Conservation (phyloP, 2,888 invertebrate species). For the Taenaris catops region DNA sequence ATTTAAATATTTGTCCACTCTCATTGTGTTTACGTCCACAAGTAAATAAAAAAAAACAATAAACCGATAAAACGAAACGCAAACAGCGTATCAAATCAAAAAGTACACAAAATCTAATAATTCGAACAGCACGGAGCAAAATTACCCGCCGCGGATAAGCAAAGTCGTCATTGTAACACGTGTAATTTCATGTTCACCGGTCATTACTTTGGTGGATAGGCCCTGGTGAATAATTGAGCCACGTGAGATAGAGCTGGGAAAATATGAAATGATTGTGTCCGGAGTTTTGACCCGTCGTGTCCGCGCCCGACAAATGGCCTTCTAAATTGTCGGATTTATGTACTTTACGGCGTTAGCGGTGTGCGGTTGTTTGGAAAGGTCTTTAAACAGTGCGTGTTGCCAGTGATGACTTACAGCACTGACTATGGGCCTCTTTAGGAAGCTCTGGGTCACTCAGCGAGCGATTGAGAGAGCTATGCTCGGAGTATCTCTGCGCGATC, state of each 20-base stretch:
- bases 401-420: no score
- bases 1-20: no score
- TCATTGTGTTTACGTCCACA: no score
- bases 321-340: constrained; percentile 31
- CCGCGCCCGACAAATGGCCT: constrained; percentile 39
- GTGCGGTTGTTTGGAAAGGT: constrained; percentile 27
- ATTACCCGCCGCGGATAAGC: constrained; percentile 56
- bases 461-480: no score
- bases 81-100: constrained; percentile 36
- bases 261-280: constrained; percentile 70
- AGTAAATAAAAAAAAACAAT: no score
- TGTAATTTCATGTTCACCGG: constrained; percentile 68
- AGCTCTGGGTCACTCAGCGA: no score
- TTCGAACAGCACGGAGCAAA: constrained; percentile 44
- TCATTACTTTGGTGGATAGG: constrained; percentile 59
- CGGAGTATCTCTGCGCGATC: no score
- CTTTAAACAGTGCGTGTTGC: no score
- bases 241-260: constrained; percentile 58
- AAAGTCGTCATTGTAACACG: constrained; percentile 70
- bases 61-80: background rate
- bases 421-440: no score
- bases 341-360: constrained; percentile 14
- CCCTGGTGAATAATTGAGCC: constrained; percentile 67
- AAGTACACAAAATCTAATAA: constrained; percentile 62
- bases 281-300: constrained; percentile 34